Evolutionary conservation across 1,140 invertebrate species (phyloP), one percentile per base, ranked within the genome.

Genomic region (Bombus waltoni): DNA sequence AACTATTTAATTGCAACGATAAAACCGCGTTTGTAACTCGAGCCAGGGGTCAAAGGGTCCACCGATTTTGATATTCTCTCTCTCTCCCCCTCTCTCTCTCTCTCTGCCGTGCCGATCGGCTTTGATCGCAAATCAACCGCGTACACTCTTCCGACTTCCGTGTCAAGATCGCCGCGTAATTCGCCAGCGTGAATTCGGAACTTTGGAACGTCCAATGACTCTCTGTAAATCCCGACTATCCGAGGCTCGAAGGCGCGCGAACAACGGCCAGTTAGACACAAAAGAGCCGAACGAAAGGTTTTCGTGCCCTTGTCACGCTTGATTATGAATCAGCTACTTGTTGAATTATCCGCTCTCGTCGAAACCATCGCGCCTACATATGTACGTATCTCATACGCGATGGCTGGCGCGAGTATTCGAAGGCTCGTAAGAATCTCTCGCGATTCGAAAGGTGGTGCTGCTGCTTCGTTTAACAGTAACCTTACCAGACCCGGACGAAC

Each of bases 1-100:
- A 62, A 62, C 57, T 42, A 77, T 77, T 77, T 77, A 42, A 77
- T 77, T 62, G 65, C 38, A 77, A 11, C 28, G 75, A 65, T 77
- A 42, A 77, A 77, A 40, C 38, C 6, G 25, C 35, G 25, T 3
- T 74, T 40, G 38, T 3, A 6, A 62, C 40, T 65, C 44, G 13
- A 40, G 15, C 28, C 6, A 3, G 0, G 40, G 75, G 42, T 74
- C 72, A 74, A 44, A 42, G 38, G 28, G 5, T 11, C n/a, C 1
- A 0, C 15, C 42, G 38, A 72, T 72, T 44, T 42, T 44, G 5
- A 72, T 18, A 47, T 47, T 42, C 11, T 28, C 25, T n/a, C 1
- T 32, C 10, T 15, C 13, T 5, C 44, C 0, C 42, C 1, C 42
- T 3, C 11, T 3, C 11, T 44, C 2, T 6, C 42, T 44, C 42